These are phyloP conservation scores for Antedon mediterranea DNA, from an alignment of 53 echinoderm and acorn worm genomes.

Conservation along the genomic window DNA sequence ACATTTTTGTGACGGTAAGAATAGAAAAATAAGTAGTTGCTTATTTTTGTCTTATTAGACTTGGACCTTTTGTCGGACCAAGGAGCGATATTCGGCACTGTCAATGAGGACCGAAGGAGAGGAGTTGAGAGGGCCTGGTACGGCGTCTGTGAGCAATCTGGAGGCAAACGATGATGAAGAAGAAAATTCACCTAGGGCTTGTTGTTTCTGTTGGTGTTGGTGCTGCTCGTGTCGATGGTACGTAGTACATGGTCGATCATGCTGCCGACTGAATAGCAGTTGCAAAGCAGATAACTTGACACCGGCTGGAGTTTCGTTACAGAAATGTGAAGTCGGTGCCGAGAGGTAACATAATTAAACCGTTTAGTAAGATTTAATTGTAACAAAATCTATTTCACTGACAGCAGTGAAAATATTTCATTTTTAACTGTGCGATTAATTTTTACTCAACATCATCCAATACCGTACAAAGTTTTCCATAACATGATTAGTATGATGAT, in stretches of 20 bases:
- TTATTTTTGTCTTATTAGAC: not conserved
- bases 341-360: not conserved
- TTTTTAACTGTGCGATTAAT: no score
- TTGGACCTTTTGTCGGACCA: not conserved
- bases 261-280: not conserved
- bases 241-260: conserved; percentile 5
- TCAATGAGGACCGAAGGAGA: not conserved
- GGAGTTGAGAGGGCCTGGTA: not conserved
- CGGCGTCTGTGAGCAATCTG: not conserved
- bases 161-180: not conserved
- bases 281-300: conserved; percentile 1
- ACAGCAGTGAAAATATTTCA: no score
- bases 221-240: conserved; percentile 97
- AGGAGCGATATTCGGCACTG: not conserved
- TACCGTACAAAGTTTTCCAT: no score
- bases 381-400: no score
- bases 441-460: no score
- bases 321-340: not conserved
- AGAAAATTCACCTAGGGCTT: conserved; percentile 36
- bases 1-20: no score
- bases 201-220: conserved; percentile 99
- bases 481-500: no score
- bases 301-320: not conserved
- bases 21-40: no score
- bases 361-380: no score